A percentile compares a stretch with the other conserved stretches of the same genome.
These are phyloP conservation scores for Nomada lathburiana DNA, from an alignment of 2,888 invertebrate genomes.

Conservation along the genomic window DNA sequence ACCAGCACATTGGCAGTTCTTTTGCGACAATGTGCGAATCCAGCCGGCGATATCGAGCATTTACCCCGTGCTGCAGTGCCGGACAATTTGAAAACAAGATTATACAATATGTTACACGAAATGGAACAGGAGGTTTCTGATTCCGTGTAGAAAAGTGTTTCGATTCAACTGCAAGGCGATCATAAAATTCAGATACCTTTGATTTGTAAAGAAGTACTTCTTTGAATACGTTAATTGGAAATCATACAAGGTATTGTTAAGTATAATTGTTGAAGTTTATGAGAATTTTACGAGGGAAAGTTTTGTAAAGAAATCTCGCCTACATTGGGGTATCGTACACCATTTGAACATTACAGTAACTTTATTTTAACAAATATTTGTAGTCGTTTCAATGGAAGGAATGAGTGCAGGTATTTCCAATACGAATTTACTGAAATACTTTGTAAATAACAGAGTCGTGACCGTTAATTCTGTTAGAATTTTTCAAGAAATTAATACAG, in stretches of 20 bases:
- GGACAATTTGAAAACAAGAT: slow-evolving; percentile 84
- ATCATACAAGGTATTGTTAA: neutral
- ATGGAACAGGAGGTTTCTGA: slow-evolving; percentile 81
- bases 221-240: neutral
- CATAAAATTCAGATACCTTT: neutral
- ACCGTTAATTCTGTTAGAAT: neutral
- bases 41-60: slow-evolving; percentile 83
- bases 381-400: neutral
- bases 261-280: neutral
- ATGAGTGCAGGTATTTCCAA: neutral
- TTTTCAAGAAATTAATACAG: neutral
- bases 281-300: neutral
- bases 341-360: neutral
- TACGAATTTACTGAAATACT: neutral
- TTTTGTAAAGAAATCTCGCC: neutral
- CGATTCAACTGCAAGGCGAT: neutral
- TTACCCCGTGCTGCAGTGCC: slow-evolving; percentile 85
- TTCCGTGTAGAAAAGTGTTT: slow-evolving; percentile 44
- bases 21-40: slow-evolving; percentile 87
- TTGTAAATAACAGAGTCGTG: too few relatives aligned
- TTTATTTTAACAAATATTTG: neutral
- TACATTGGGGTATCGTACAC: neutral
- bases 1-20: slow-evolving; percentile 86
- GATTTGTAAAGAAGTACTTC: neutral
- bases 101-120: slow-evolving; percentile 86